Percentiles rank a stretch among this genome's conserved stretches.
These are phyloP conservation scores for Drosophila santomea DNA, from an alignment of 1,140 invertebrate genomes.

Conservation along the genomic window DNA sequence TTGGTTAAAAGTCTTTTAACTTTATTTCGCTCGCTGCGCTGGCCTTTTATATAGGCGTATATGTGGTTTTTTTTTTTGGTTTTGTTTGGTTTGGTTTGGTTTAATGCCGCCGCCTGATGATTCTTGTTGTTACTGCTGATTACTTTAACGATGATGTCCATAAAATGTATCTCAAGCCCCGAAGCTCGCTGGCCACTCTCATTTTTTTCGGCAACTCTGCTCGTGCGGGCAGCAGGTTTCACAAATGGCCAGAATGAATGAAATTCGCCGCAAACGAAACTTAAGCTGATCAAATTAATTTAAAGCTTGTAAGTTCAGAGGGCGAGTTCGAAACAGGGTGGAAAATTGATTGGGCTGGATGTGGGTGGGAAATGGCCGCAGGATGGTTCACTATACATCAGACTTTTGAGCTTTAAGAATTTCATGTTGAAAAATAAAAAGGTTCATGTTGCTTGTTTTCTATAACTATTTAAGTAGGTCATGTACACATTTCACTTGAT, in stretches of 20 bases:
- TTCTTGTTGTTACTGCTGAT: constrained; percentile 77
- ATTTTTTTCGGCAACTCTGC: constrained; percentile 30
- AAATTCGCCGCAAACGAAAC: constrained; percentile 12
- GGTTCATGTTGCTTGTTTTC: background rate
- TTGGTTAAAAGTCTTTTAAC: constrained; percentile 81
- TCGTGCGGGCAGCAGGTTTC: constrained; percentile 61
- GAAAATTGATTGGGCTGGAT: background rate
- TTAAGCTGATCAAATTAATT: constrained; percentile 42
- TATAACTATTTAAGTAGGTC: background rate
- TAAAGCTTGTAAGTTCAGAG: constrained; percentile 18
- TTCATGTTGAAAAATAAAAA: background rate
- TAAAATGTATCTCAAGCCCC: constrained; percentile 68
- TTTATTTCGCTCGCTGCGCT: constrained; percentile 71
- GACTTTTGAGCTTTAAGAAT: background rate
- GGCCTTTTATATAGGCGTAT: constrained; percentile 33
- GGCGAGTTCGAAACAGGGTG: too few relatives aligned
- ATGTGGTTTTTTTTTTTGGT: constrained; percentile 1
- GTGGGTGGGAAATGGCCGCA: background rate
- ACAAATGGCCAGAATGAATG: constrained; percentile 13
- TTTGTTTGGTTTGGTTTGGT: constrained; percentile 12
- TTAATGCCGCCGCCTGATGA: constrained; percentile 61
- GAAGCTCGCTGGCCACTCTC: constrained; percentile 28
- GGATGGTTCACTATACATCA: background rate
- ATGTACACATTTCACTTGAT: background rate
- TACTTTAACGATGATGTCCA: constrained; percentile 80